Conservation (phyloP, 1,140 invertebrate genomes). For the Anagrus nilaparvatae region DNA sequence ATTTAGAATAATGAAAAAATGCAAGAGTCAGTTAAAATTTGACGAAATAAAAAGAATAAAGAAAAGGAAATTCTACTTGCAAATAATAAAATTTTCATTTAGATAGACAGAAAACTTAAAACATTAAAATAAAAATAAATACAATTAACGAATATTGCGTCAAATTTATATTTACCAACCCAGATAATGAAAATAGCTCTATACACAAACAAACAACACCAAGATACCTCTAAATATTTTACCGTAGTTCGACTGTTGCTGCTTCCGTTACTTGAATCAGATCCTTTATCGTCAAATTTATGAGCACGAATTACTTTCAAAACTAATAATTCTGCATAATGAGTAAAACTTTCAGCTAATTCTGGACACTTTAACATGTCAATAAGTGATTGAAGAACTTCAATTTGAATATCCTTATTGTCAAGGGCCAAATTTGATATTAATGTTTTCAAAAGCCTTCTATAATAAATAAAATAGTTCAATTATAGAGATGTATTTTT, state of each 20-base stretch:
- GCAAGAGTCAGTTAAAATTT: too few relatives aligned
- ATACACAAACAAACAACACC: slow-evolving; percentile 20
- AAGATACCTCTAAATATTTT: slow-evolving; percentile 30
- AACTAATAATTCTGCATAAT: slow-evolving; percentile 80
- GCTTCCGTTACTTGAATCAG: slow-evolving; percentile 14
- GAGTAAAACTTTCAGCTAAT: slow-evolving; percentile 65
- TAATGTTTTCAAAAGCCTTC: slow-evolving; percentile 61
- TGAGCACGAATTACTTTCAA: slow-evolving; percentile 79
- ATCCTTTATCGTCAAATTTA: slow-evolving; percentile 41
- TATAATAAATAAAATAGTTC: slow-evolving; percentile 22
- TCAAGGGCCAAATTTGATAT: slow-evolving; percentile 60
- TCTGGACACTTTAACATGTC: slow-evolving; percentile 70
- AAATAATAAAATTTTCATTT: too few relatives aligned
- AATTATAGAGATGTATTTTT: slow-evolving; percentile 4
- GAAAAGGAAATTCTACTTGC: too few relatives aligned
- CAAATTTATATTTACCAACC: too few relatives aligned
- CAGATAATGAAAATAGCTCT: slow-evolving; percentile 1
- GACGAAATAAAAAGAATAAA: too few relatives aligned
- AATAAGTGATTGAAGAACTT: slow-evolving; percentile 65
- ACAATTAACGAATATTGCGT: too few relatives aligned
- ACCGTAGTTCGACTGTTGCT: slow-evolving; percentile 37
- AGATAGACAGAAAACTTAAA: too few relatives aligned
- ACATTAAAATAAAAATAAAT: too few relatives aligned
- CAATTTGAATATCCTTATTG: slow-evolving; percentile 56
- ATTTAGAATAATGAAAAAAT: too few relatives aligned